These are phyloP conservation scores for Hozukius guyotensis DNA, from an alignment of 2,797 vertebrate species.

Conservation along the genomic window DNA sequence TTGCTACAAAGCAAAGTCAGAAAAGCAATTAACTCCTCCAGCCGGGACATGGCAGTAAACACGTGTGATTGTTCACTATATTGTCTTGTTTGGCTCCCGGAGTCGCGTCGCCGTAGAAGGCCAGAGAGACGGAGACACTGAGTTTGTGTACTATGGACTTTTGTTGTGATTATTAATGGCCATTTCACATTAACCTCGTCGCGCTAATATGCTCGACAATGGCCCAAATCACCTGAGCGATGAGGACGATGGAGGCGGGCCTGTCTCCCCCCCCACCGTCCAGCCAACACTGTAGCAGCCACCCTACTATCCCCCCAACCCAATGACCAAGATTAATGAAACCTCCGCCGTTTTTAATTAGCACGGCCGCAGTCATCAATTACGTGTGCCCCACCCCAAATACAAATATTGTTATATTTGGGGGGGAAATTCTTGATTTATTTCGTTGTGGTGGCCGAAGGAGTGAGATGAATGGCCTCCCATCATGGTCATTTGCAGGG, in stretches of 20 bases:
- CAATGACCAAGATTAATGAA: conserved; percentile 97
- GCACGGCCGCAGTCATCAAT: conserved; percentile 95
- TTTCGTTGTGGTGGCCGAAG: conserved; percentile 92
- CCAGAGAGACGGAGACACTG: conserved; percentile 30
- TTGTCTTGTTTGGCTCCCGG: conserved; percentile 56
- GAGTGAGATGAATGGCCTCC: conserved; percentile 99
- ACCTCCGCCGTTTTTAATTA: conserved; percentile 97
- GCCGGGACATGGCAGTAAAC: conserved; percentile 70
- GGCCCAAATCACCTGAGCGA: conserved; percentile 77
- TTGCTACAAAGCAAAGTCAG: conserved; percentile 63
- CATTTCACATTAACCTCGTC: conserved; percentile 71
- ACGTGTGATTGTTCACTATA: conserved; percentile 59
- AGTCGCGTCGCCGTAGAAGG: conserved; percentile 12
- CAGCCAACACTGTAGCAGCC: conserved; percentile 53
- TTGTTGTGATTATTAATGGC: conserved; percentile 78
- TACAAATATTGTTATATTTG: conserved; percentile 99
- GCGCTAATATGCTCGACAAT: conserved; percentile 76
- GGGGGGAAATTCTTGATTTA: conserved; percentile 95
- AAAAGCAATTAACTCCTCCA: conserved; percentile 75
- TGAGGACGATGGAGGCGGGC: conserved; percentile 60
- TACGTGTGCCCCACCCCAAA: conserved; percentile 88
- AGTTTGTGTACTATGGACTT: conserved; percentile 47
- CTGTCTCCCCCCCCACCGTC: conserved; percentile 36
- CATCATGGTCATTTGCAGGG: conserved; percentile 90
- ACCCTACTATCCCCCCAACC: conserved; percentile 38